Base-by-base conservation (phyloP, 2,797 vertebrate genomes). In the Prunella strophiata region DNA sequence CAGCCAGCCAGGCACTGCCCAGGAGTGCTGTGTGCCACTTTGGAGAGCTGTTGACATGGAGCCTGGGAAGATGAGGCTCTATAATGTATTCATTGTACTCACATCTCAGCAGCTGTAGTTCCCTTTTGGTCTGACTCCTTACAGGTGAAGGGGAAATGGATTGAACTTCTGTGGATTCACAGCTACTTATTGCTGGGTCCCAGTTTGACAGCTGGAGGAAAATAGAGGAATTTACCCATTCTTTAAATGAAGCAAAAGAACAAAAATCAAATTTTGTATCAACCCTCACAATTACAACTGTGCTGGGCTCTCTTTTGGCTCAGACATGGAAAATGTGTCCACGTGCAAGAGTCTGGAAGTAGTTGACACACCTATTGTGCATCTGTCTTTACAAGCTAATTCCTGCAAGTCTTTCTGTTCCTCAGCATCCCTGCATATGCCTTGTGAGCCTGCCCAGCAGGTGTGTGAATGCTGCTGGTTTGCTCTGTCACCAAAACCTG, bases 181-280 rank as follows among this genome's bases (percentile, higher is more conserved):
- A 18, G 16, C 27, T 72, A 78, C 47, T 52, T 5, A 1, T 89
- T 91, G 95, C 55, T 81, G 81, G 97, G 96, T 48, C 96, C 96
- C 95, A 97, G 97, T 94, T 75, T 98, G 92, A 97, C 57, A 32
- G 97, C 97, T 98, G 96, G 85, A 54, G 47, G 88, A 43, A 91
- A 70, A 61, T 36, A 36, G 36, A 93, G 27, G 45, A 48, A 34
- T 85, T 38, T 10, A 50, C 32, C 12, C 12, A 15, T 36, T 47
- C 7, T 68, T 91, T 68, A 61, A n/a, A 32, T 52, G 30, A 86
- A 87, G 4, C 30, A 84, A 78, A 54, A 54, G 55, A 78, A 42
- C 0, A 29, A 54, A 88, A n/a, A 42, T 27, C 6, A 36, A 47
- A 19, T 52, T 55, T 11, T 63, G 17, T 43, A 26, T 61, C 16